Evolutionary conservation across 1,140 invertebrate species (phyloP), one percentile per base, ranked within the genome.

Genomic region (Macrobrachium nipponense): DNA sequence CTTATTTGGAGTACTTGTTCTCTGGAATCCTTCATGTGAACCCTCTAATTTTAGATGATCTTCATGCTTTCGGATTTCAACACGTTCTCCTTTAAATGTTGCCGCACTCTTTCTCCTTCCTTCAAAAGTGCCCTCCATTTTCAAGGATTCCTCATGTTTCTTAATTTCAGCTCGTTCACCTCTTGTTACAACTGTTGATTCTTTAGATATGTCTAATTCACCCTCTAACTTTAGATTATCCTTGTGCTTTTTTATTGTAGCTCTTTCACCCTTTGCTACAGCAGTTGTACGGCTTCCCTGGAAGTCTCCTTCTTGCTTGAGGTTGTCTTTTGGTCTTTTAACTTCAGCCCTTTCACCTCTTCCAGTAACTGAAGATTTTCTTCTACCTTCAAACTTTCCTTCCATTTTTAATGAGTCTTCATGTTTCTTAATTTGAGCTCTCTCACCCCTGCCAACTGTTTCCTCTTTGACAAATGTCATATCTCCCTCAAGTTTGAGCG

Each of bases 371-470:
- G 66, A 20, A 68, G 66, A 68, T 68, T 68, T 82, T 75, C 87
- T 70, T 59, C 90, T 90, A 7, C 90, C 89, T 10, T 92, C 91
- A 83, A 92, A 90, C 27, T 77, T 79, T 5, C 88, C 90, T 66
- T 93, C 93, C 77, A 87, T 81, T 61, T 86, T 88, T 7, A 94
- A 87, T 89, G 94, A 94, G 88, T 94, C 94, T 51, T 91, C 90
- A 70, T 92, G 92, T 78, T 90, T 91, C 12, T 92, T 91, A 0
- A 91, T 89, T 0, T 89, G 90, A 77, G 92, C 90, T 82, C 91
- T 89, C 77, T 93, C 92, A 2, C 91, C 90, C 76, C 73, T 88
- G 10, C 81, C 78, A 15, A 68, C 44, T 51, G 17, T 61, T 79
- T 79, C 87, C 60, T 51, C 90, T 90, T 10, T 90, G 89, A 14